Evolutionary conservation across 1,140 invertebrate species (phyloP), one percentile per base, ranked within the genome.

Genomic region (Octopus sinensis): DNA sequence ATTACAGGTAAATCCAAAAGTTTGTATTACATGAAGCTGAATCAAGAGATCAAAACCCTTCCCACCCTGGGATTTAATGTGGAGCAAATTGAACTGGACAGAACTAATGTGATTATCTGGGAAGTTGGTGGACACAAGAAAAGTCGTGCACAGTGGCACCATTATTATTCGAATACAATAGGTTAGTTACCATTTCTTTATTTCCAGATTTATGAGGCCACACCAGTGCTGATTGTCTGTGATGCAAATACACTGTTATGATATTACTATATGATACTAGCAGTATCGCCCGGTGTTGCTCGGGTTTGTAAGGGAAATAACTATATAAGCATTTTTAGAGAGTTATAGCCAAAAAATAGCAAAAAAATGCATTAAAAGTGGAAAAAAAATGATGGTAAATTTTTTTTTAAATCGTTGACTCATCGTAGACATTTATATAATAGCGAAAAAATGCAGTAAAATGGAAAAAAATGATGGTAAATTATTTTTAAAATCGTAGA

Each of bases 21-120:
- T 92, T 93, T 98, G 92, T 98, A 98, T 93, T 98, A 98, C 94
- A 94, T 99, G 90, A 98, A 98, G 94, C 94, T 98, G 93, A 96
- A 96, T 23, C 84, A 89, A 73, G 83, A 80, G 54, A 78, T 88
- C 9, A 52, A 62, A 6, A 88, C 88, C 5, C 85, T 86, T 53
- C 90, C 88, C 17, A 91, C 88, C 5, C 84, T 89, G 52, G 88
- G 88, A 5, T 88, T 88, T 73, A 88, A 88, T 76, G 87, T 88
- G 9, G 87, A 88, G 76, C 86, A 86, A 4, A 84, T 88, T 9
- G 56, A 56, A 5, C 80, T 83, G 10, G 77, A 80, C 53, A 90
- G 89, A 68, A 89, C 88, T 73, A 87, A 85, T 7, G 90, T 91
- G 80, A 91, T 90, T n/a, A 88, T 91, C 30, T 91, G 91, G 90